Evolutionary conservation across 2,888 invertebrate species (phyloP).

Genomic region (Troglohyphantes excavatus): DNA sequence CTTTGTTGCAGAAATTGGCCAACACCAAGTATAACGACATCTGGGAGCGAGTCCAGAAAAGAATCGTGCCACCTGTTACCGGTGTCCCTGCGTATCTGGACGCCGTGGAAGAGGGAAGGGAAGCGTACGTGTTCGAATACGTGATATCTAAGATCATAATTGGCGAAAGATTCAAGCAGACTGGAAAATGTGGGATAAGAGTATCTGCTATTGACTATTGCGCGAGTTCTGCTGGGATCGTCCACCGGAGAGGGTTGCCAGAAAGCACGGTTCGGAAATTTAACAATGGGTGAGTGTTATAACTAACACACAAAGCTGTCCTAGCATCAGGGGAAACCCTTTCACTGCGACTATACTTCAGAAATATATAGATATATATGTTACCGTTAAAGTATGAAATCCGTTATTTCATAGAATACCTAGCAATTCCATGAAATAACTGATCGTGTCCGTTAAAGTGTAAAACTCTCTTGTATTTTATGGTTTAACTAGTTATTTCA

Average conservation of each 20-base stretch:
- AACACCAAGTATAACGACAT: not conserved
- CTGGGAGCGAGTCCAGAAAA: not conserved
- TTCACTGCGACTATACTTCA: no score
- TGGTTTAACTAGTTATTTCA: no score
- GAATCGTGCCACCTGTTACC: not conserved
- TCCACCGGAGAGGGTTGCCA: not conserved
- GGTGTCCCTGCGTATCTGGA: constrained; percentile 8
- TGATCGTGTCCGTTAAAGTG: no score
- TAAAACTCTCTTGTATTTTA: no score
- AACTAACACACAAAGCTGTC: no score
- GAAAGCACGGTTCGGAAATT: not conserved
- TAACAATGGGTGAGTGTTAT: constrained; percentile 20
- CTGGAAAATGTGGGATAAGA: constrained; percentile 12
- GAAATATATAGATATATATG: no score
- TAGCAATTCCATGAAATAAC: no score
- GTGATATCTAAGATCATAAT: not conserved
- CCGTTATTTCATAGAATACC: no score
- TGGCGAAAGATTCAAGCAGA: constrained; percentile 32
- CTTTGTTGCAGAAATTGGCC: not conserved
- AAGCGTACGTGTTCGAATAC: not conserved
- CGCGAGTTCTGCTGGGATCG: constrained; percentile 6
- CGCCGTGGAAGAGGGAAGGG: constrained; percentile 8
- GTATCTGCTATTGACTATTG: constrained; percentile 12
- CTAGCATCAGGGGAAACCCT: no score
- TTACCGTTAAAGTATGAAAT: no score